Conservation (phyloP, 2,113 vertebrate genomes). For the Petroica traversi region DNA sequence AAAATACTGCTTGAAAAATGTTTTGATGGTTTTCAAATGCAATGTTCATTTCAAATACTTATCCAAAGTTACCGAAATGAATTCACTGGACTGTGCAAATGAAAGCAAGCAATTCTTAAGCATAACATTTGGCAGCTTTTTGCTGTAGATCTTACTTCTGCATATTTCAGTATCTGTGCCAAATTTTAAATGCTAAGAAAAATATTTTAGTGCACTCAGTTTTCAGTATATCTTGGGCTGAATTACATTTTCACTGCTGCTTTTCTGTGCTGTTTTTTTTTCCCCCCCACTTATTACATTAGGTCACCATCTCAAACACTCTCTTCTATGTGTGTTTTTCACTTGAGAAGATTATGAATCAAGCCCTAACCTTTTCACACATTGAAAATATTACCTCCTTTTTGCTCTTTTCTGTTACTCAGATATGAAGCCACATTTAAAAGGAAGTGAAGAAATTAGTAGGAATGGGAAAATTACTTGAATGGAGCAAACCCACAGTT, state of each 20-base stretch:
- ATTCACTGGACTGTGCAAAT: background rate
- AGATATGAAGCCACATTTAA: background rate
- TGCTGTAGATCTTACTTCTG: background rate
- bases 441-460: background rate
- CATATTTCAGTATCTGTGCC: background rate
- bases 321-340: background rate
- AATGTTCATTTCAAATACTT: background rate
- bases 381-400: background rate
- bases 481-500: background rate
- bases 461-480: background rate
- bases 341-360: background rate
- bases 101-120: background rate
- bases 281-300: background rate
- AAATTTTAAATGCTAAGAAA: background rate
- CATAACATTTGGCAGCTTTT: background rate
- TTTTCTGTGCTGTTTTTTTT: background rate
- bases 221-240: background rate
- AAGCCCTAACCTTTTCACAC: background rate
- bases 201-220: background rate
- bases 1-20: background rate
- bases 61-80: accelerated
- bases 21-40: background rate
- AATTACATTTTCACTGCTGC: background rate
- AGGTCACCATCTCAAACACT: background rate
- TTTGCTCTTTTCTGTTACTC: background rate